phyloP scores from a whole-genome alignment of 2,888 invertebrate species.

The Drosophila phalerata region DNA sequence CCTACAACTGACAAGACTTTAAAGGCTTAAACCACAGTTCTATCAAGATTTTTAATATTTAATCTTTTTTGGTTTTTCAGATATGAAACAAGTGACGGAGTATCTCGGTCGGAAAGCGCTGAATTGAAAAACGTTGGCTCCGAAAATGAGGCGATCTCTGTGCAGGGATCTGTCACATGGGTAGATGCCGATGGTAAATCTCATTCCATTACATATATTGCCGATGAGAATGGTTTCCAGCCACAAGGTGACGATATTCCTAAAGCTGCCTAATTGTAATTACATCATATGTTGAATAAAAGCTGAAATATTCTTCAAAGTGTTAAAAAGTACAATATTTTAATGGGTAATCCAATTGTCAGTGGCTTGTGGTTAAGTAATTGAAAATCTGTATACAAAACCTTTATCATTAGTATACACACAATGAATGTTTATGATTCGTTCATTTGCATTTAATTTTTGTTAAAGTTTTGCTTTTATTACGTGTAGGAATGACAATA shows the following conservation, averaged over 20 bases:
- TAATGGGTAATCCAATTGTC: constrained; percentile 2
- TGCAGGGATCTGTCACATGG: neutral
- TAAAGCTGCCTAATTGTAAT: neutral
- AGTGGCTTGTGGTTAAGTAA: neutral
- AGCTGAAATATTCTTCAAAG: neutral
- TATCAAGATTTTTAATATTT: neutral
- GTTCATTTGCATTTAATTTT: neutral
- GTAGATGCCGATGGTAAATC: neutral
- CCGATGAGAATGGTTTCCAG: constrained; percentile 21
- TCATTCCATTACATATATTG: neutral
- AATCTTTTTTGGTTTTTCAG: neutral
- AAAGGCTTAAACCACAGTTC: neutral
- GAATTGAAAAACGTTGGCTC: neutral
- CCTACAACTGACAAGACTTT: too few relatives aligned
- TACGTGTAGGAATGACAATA: constrained; percentile 6
- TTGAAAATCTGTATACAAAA: neutral
- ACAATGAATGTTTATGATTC: neutral
- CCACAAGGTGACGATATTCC: constrained; percentile 5
- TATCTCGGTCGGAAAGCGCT: neutral
- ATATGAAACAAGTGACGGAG: constrained; percentile 1
- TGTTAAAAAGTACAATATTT: neutral
- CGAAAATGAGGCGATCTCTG: neutral
- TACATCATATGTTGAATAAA: neutral
- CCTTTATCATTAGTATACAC: neutral
- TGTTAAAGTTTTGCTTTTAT: constrained; percentile 5